These are phyloP conservation scores for Sebastes vulpes DNA, from an alignment of 2,797 vertebrate genomes.

Conservation along the genomic window DNA sequence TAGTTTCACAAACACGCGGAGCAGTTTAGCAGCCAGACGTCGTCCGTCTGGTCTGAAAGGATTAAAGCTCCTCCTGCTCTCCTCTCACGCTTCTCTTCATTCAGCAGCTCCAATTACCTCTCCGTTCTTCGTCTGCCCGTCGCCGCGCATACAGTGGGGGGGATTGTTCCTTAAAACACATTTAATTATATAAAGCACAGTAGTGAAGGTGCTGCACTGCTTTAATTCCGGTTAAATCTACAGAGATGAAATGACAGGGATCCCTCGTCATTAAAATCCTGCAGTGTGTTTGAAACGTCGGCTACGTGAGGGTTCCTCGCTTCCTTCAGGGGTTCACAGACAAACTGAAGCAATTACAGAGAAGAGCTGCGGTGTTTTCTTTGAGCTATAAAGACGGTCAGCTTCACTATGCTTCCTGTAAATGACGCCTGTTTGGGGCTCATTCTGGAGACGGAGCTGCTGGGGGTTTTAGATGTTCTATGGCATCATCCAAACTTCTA, in stretches of 20 bases:
- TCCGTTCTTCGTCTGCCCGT: background rate
- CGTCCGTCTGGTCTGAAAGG: background rate
- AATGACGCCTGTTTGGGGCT: background rate
- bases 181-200: background rate
- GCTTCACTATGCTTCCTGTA: background rate
- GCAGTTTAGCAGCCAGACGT: background rate
- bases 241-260: background rate
- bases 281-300: background rate
- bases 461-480: too few relatives aligned
- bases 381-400: background rate
- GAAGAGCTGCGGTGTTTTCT: background rate
- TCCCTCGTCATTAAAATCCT: slow-evolving; percentile 22
- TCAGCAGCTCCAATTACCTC: background rate
- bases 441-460: background rate
- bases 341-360: background rate
- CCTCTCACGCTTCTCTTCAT: background rate
- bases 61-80: background rate
- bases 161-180: background rate
- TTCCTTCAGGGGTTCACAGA: background rate
- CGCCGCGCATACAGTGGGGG: background rate
- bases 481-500: background rate
- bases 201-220: background rate
- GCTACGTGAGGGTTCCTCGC: background rate
- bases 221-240: background rate
- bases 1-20: background rate